Percentiles rank a stretch among this genome's conserved stretches.
Conservation (phyloP, 2,113 vertebrate species). For the Peromyscus leucopus region DNA sequence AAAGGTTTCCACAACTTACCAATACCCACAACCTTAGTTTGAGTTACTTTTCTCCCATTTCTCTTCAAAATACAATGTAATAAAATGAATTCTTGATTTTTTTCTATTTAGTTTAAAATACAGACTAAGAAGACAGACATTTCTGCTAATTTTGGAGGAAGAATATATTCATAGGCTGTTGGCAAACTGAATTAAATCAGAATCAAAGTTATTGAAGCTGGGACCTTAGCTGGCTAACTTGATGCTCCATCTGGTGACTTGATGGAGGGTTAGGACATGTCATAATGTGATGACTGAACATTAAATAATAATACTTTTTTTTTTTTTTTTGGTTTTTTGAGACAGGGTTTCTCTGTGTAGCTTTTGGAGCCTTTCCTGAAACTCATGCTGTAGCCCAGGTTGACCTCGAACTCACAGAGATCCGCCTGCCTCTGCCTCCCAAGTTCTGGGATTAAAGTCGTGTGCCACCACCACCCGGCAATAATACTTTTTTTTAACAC, state of each 20-base stretch:
- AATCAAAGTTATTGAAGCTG: background rate
- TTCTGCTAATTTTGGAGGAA: background rate
- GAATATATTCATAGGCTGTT: background rate
- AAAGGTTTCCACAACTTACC: background rate
- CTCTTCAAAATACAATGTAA: background rate
- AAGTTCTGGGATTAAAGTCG: too few species aligned
- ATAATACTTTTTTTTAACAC: background rate
- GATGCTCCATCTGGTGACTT: background rate
- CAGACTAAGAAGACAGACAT: background rate
- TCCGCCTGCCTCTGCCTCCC: too few species aligned
- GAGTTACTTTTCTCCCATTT: background rate
- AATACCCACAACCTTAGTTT: background rate
- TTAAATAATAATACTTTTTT: background rate
- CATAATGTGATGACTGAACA: background rate
- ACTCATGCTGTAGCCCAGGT: too few species aligned
- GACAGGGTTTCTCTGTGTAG: too few species aligned
- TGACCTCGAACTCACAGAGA: too few species aligned
- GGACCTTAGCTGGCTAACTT: background rate
- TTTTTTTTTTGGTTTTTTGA: too few species aligned
- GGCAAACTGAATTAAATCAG: background rate
- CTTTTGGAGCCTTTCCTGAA: too few species aligned
- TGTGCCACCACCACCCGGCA: too few species aligned
- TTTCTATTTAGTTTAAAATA: slow-evolving; percentile 4
- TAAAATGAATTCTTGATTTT: background rate
- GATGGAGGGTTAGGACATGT: background rate